A percentile compares a stretch with the other conserved stretches of the same genome.
phyloP scores from a whole-genome alignment of 2,888 invertebrate species.

The Drosophila trichaetosa region DNA sequence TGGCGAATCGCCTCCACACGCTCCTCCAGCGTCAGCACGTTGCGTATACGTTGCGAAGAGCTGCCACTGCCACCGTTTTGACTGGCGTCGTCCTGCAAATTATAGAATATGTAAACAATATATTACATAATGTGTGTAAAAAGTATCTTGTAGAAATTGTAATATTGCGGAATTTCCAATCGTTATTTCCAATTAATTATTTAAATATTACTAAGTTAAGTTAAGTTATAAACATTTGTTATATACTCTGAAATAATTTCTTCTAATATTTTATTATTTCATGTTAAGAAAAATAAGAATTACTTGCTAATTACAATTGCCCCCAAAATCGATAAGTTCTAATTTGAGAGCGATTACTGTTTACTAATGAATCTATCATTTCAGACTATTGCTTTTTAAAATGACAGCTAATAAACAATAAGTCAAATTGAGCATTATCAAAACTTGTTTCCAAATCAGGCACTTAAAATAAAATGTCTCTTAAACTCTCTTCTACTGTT shows the following conservation, averaged over 20 bases:
- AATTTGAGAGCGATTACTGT: neutral
- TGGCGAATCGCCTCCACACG: constrained; percentile 82
- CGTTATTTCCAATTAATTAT: neutral
- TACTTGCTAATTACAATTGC: neutral
- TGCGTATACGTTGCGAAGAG: constrained; percentile 71
- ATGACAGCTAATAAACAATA: neutral
- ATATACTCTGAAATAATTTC: neutral
- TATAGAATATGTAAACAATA: neutral
- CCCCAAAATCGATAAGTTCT: neutral
- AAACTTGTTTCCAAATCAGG: constrained; percentile 14
- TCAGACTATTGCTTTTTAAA: neutral
- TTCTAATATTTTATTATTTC: neutral
- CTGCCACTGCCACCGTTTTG: constrained; percentile 23
- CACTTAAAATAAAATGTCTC: neutral
- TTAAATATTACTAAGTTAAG: neutral
- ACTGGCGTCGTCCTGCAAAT: constrained; percentile 48
- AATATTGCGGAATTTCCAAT: too few relatives aligned
- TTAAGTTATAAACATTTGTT: neutral
- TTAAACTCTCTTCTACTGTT: neutral
- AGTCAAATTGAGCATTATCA: neutral
- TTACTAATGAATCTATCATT: neutral
- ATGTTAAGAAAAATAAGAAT: neutral
- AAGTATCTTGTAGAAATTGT: neutral
- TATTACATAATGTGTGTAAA: neutral
- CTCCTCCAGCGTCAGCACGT: constrained; percentile 81